Conservation (phyloP, 1,140 invertebrate genomes). For the Helicoverpa armigera region DNA sequence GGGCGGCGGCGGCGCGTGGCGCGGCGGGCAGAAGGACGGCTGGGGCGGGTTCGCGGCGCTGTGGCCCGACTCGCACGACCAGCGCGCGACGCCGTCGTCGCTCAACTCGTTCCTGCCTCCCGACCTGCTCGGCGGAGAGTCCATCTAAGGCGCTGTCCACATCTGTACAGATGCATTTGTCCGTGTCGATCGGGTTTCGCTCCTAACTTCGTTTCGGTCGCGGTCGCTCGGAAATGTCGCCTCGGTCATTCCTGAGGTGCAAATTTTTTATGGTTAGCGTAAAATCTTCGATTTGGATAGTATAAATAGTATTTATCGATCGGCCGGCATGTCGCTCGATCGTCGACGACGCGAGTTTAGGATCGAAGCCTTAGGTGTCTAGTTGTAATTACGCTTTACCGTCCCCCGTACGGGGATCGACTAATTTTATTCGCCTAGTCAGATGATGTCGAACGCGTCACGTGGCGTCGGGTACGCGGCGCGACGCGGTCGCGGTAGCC, state of each 20-base stretch:
- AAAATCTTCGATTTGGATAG: constrained; percentile 47
- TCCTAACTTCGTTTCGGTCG: constrained; percentile 34
- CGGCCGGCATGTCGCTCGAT: constrained; percentile 36
- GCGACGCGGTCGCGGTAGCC: constrained; percentile 71
- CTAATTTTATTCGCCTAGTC: constrained; percentile 82
- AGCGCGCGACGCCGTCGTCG: constrained; percentile 93
- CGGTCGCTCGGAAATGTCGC: constrained; percentile 33
- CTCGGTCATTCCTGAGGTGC: constrained; percentile 45
- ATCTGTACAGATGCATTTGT: constrained; percentile 46
- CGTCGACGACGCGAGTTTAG: constrained; percentile 47
- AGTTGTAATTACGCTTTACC: constrained; percentile 83
- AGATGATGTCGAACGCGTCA: constrained; percentile 74
- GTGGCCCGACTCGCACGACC: constrained; percentile 89
- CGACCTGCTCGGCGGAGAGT: constrained; percentile 95
- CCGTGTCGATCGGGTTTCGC: constrained; percentile 42
- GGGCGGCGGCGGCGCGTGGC: constrained; percentile 85
- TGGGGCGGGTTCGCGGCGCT: constrained; percentile 86
- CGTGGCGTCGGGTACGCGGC: constrained; percentile 56
- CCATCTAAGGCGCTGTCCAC: constrained; percentile 88
- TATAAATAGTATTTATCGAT: constrained; percentile 45
- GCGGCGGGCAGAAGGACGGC: constrained; percentile 80
- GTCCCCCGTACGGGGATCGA: constrained; percentile 70
- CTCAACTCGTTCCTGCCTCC: constrained; percentile 95
- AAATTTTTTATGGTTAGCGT: constrained; percentile 47
- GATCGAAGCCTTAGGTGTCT: constrained; percentile 62